phyloP scores from a whole-genome alignment of 2,888 invertebrate genomes.

The Drosophila lacicola region DNA sequence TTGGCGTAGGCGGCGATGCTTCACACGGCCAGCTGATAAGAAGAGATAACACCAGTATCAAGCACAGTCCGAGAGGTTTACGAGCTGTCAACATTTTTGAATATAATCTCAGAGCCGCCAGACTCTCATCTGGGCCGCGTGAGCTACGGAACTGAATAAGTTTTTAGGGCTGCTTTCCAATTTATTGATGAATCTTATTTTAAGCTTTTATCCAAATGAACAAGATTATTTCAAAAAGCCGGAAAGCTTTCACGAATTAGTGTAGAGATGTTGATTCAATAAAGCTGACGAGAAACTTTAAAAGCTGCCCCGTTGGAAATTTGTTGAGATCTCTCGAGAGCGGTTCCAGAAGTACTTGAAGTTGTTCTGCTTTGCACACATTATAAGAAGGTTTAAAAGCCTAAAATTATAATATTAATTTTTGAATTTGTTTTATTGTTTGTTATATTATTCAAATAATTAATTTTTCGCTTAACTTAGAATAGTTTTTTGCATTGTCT shows the following conservation, averaged over 20 bases:
- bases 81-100: background rate
- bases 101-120: background rate
- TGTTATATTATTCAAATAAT: no score
- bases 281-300: background rate
- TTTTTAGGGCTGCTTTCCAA: background rate
- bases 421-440: no score
- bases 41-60: background rate
- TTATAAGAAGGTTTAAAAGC: no score
- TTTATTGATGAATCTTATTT: constrained; percentile 1
- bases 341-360: background rate
- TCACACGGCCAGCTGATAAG: background rate
- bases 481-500: no score
- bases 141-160: background rate
- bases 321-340: background rate
- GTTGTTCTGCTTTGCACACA: no score
- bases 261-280: background rate
- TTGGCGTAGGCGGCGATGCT: background rate
- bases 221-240: background rate
- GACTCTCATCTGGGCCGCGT: background rate
- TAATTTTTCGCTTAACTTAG: no score
- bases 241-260: background rate
- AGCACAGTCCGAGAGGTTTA: background rate
- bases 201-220: background rate
- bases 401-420: no score
- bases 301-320: background rate